Base-by-base conservation (phyloP, 2,113 vertebrate species). In the Amblyopsis rosae region DNA sequence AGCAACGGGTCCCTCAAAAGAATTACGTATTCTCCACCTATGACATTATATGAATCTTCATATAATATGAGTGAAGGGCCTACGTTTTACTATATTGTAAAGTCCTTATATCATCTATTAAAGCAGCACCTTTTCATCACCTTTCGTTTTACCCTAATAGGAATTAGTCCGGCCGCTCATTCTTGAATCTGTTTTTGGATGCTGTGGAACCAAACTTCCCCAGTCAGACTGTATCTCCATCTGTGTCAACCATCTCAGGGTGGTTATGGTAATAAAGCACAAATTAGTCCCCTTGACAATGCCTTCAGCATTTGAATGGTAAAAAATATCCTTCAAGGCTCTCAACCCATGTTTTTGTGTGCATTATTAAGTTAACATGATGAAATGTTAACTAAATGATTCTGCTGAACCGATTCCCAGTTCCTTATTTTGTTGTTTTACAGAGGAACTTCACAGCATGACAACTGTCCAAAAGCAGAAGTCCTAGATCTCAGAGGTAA, bases 221-320 rank as follows among this genome's bases (percentile, higher is more conserved):
- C 58, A 12, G 12, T 12, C 57, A 6, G 32, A 5, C 16, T 19
- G 4, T 33, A 13, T 59, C 57, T 59, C 57, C 32, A 45, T 45
- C 15, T 59, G 58, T 13, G 15, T 8, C 15, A 49, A 77, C 75
- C 33, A 33, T 72, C 61, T 75, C 48, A 4, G 35, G 49, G 65
- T 53, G 47, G 70, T 70, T 70, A 74, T 68, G 49, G 73, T 77
- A 66, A 84, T 71, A 76, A 6, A 35, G 71, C 62, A 12, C 53
- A 53, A 59, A 62, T 53, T 67, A 65, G 17, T 15, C 65, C 51
- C 80, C 55, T 68, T 7, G 65, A 82, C 73, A 62, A 70, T 56
- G 65, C 70, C 45, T 16, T 56, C 57, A 15, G 32, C 59, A 72
- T 79, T 50, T 41, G 57, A 75, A 53, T 32, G 60, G 59, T 2